These are phyloP conservation scores for Crypturellus tataupa DNA, from an alignment of 2,797 vertebrate species.

Conservation along the genomic window DNA sequence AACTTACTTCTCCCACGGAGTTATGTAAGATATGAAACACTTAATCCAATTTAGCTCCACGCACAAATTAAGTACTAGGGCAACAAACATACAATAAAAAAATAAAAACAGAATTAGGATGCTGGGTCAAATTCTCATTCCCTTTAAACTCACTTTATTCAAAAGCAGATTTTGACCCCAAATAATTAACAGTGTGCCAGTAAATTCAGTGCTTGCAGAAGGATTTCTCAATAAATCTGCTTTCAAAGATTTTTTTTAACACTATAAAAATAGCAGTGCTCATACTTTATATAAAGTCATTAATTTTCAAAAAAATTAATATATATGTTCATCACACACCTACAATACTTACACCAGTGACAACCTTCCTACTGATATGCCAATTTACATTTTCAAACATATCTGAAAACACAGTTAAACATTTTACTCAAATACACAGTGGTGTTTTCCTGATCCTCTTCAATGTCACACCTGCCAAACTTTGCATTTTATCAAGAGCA, in stretches of 20 bases:
- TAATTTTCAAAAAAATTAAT: background rate
- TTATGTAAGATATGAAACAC: background rate
- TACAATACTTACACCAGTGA: background rate
- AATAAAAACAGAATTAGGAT: background rate
- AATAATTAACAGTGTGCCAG: background rate
- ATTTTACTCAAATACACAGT: background rate
- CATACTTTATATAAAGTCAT: background rate
- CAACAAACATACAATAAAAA: background rate
- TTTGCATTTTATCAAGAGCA: background rate
- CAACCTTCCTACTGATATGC: background rate
- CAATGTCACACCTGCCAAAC: background rate
- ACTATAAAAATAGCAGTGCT: background rate
- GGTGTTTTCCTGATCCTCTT: background rate
- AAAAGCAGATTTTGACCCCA: background rate
- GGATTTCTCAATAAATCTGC: background rate
- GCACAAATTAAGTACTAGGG: background rate
- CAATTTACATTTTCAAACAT: background rate
- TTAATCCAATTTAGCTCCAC: background rate
- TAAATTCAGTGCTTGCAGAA: background rate
- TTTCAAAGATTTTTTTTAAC: background rate
- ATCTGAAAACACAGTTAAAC: background rate
- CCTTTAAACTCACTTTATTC: background rate
- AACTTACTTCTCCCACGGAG: background rate
- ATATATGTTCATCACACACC: background rate
- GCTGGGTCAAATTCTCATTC: background rate